Base-by-base conservation (phyloP, 1,140 invertebrate species). In the Dreissena polymorpha region DNA sequence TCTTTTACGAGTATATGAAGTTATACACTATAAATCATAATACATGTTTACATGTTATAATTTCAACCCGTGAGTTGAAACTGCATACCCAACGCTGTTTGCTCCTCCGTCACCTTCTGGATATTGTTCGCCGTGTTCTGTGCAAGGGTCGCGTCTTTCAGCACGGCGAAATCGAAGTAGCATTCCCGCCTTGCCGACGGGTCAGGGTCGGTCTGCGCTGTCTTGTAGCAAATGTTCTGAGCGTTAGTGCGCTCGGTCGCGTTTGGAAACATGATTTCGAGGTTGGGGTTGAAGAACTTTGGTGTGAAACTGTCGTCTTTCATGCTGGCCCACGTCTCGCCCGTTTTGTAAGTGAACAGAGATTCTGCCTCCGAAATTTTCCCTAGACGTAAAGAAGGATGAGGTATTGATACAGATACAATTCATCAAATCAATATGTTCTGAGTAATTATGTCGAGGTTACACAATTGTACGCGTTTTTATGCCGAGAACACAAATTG, bases 101-200 rank as follows among this genome's bases (percentile, higher is more conserved):
- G 78, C 12, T 70, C 67, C 8, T 60, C 63, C 25, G 71, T 51
- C 10, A 85, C 60, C 10, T 51, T 39, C 14, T 73, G 39, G 3
- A 83, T 63, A 12, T 79, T 50, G 16, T 23, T 50, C 16, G 72
- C 64, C 18, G 83, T 86, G 0, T 16, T 23, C 8, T 49, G 16
- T 7, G 88, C 86, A 16, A 87, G 14, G 21, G 21, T 51, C 12
- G 70, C 21, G 50, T 89, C 75, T 29, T 77, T 79, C 12, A 83
- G 83, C 0, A 85, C 78, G 23, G 72, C 84, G 63, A 81, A 89
- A 67, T 89, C 88, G 68, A 87, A 87, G 57, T 89, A 89, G 64
- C 88, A 89, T 65, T 85, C 79, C 23, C 60, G 83, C 7, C 82
- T 82, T 2, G 51, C 21, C 57, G 60, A 14, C 10, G 88, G 88